Base-by-base conservation (phyloP, 2,113 vertebrate species). In the Naja naja region DNA sequence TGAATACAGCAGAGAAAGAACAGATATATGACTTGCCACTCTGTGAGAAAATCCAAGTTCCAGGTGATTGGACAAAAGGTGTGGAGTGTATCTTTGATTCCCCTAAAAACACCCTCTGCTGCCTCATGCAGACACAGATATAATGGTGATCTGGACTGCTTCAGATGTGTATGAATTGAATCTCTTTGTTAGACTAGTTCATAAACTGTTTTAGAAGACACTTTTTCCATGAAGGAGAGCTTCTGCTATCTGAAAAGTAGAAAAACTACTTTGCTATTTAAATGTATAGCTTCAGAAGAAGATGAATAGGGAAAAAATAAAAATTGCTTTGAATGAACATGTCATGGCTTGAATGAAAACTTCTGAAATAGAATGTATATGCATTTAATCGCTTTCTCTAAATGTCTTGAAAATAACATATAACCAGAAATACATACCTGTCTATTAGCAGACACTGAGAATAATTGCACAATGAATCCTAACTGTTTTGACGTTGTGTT, bases 401-500 rank as follows among this genome's bases (percentile, higher is more conserved):
- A 69, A 93, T 90, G 8, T 64, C 53, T 92, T 85, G 0, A 54
- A 92, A 91, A 30, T 87, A 86, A 91, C 87, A 88, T 10, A 93
- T 56, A 95, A 90, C 1, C 60, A 90, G 52, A 94, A 94, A 23
- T 11, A 52, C n/a, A 87, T 81, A 93, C 69, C 89, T 0, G 85
- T 60, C 64, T 93, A 95, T 88, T 56, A 47, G 45, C 93, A n/a
- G 85, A 3, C 16, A 92, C 85, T 69, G 93, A 91, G 43, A 89
- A 12, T 92, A 89, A 87, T 90, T 54, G 55, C 14, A 90, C 23
- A 92, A 93, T 85, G 2, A 92, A 94, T 94, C 25, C 89, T 92
- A 64, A 74, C 14, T 93, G 8, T 90, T 96, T 92, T 95, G 89
- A 94, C 1, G 3, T 0, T 49, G 85, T 92, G 87, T 94, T 90